These are phyloP conservation scores for Aleiodes testaceus DNA, from an alignment of 2,888 invertebrate species.

Conservation along the genomic window DNA sequence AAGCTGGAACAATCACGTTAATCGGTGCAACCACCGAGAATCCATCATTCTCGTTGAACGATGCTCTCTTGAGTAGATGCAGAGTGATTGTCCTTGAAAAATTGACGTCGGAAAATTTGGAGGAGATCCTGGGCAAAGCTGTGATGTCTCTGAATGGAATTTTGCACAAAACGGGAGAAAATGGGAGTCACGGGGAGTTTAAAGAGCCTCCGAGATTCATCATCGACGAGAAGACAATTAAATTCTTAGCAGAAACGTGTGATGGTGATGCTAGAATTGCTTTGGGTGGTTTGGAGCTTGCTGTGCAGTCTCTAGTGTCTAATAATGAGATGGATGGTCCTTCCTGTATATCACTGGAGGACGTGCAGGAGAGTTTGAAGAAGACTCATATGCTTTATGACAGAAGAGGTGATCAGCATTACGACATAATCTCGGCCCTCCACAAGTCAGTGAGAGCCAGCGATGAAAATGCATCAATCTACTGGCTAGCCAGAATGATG, in stretches of 20 bases:
- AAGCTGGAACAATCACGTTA: constrained; percentile 84
- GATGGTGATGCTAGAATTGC: constrained; percentile 88
- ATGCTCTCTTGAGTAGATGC: constrained; percentile 85
- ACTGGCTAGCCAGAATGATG: constrained; percentile 87
- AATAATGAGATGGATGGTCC: constrained; percentile 64
- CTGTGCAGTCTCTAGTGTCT: constrained; percentile 76
- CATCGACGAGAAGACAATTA: constrained; percentile 78
- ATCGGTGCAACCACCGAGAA: constrained; percentile 92
- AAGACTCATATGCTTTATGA: constrained; percentile 87
- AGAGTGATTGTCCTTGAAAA: constrained; percentile 85
- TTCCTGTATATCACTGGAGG: constrained; percentile 77
- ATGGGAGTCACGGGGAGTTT: background rate
- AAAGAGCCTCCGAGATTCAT: constrained; percentile 58
- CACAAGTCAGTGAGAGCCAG: constrained; percentile 89
- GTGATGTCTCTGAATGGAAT: constrained; percentile 70
- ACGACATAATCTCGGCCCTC: constrained; percentile 86
- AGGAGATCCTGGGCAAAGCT: constrained; percentile 78
- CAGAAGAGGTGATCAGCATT: constrained; percentile 86
- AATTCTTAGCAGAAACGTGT: constrained; percentile 83
- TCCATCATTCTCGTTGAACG: constrained; percentile 89
- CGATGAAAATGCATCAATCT: constrained; percentile 86
- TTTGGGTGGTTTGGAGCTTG: constrained; percentile 83
- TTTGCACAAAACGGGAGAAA: constrained; percentile 44
- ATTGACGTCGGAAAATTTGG: constrained; percentile 77
- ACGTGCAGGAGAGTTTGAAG: constrained; percentile 84